Percentiles rank a stretch among this genome's conserved stretches.
Evolutionary conservation across 23 tunicate species (phyloP).

Genomic region (Trididemnum miniatum): DNA sequence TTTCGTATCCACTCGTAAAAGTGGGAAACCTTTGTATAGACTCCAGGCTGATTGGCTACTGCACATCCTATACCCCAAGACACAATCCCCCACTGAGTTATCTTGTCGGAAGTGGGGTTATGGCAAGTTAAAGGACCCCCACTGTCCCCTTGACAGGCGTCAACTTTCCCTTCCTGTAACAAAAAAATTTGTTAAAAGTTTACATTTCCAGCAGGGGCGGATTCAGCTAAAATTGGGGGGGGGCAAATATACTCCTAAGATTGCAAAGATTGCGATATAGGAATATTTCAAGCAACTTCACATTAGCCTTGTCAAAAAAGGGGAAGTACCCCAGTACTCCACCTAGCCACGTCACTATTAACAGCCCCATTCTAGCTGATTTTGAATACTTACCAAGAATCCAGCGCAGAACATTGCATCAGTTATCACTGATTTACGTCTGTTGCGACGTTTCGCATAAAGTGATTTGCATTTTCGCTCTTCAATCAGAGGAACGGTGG

Average conservation of each 20-base stretch:
- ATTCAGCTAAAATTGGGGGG: too few relatives aligned
- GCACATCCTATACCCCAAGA: slow-evolving; percentile 60
- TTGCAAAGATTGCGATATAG: too few relatives aligned
- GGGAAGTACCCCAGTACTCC: too few relatives aligned
- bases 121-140: slow-evolving; percentile 44
- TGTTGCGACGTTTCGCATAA: not conserved
- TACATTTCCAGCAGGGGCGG: too few relatives aligned
- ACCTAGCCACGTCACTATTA: too few relatives aligned
- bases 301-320: too few relatives aligned
- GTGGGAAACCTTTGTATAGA: slow-evolving; percentile 34
- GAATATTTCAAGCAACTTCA: too few relatives aligned
- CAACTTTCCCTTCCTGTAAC: slow-evolving; percentile 33
- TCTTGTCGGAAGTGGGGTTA: not conserved
- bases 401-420: slow-evolving; percentile 48
- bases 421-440: slow-evolving; percentile 2
- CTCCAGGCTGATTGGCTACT: slow-evolving; percentile 38
- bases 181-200: too few relatives aligned
- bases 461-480: not conserved
- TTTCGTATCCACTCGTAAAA: slow-evolving; percentile 30
- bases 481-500: slow-evolving; percentile 24
- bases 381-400: not conserved
- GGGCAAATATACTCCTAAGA: too few relatives aligned
- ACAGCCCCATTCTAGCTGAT: too few relatives aligned
- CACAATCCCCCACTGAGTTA: slow-evolving; percentile 29
- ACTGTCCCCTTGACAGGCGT: slow-evolving; percentile 53